Base-by-base conservation (phyloP, 2,888 invertebrate genomes). In the Andrena marginata region DNA sequence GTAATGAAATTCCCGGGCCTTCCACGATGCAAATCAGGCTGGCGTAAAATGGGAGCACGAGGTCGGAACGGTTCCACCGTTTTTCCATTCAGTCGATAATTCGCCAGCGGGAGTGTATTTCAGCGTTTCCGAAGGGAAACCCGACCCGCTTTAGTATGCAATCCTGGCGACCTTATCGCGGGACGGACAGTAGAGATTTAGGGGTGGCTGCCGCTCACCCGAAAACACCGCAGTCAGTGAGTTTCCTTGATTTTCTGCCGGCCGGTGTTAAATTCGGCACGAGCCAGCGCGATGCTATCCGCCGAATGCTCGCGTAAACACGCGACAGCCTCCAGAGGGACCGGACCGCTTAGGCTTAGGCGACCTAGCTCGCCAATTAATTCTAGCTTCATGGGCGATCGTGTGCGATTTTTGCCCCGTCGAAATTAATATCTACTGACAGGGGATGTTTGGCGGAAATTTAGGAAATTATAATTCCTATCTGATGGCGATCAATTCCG, bases 221-320 rank as follows among this genome's bases (percentile, higher is more conserved):
- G 62, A 49, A 69, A 79, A 33, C 63, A 26, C 33, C 48, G 33
- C 33, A 49, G 62, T 78, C 76, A n/a, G 62, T 75, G 65, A 20
- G 56, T 68, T 77, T 76, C 33, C 77, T 62, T 68, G 42, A 64
- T 64, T 59, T 64, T 68, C 49, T 54, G 26, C 65, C 60, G 42
- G n/a, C 33, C 23, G 8, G 6, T 54, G 51, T 74, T 74, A 67
- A 65, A 73, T 74, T 74, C 26, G 31, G 31, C 16, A 3, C 54
- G 35, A 49, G 26, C 6, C 59, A 20, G 65, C 4, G 13, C 29
- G 20, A 35, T 51, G 31, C 56, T 63, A 62, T 54, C 35, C 6
- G 33, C 7, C 6, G 10, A 33, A 68, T 20, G 35, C 51, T 54
- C 68, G 54, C 29, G 67, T 51, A 51, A 67, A 67, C 67, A 51